Conservation (phyloP, 1,140 invertebrate genomes). For the Bilobella aurantiaca region DNA sequence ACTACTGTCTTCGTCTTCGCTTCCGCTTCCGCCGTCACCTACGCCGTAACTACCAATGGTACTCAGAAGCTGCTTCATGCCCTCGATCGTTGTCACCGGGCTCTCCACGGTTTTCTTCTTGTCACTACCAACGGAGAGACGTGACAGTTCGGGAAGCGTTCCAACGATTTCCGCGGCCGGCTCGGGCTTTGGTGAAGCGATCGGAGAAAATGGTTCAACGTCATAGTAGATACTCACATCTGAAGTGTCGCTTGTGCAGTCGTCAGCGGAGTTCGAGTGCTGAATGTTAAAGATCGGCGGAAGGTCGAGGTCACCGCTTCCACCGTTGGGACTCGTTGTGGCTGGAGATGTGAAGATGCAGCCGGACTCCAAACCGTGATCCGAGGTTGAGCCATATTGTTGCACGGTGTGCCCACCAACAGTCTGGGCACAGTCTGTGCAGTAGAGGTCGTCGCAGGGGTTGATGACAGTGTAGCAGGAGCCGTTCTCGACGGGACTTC, state of each 20-base stretch:
- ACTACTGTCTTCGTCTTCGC: conserved; percentile 30
- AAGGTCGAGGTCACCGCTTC: not conserved
- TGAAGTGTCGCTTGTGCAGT: conserved; percentile 41
- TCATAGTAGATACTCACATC: conserved; percentile 47
- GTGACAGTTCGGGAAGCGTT: too few species aligned
- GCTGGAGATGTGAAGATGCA: conserved; percentile 42
- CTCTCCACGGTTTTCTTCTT: not conserved
- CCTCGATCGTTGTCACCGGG: not conserved
- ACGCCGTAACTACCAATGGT: not conserved
- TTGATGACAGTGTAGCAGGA: conserved; percentile 15
- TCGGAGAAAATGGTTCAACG: conserved; percentile 38
- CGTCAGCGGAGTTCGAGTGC: conserved; percentile 1
- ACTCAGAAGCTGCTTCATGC: not conserved
- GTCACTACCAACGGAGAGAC: too few species aligned
- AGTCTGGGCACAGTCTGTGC: not conserved
- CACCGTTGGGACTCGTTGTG: conserved; percentile 33
- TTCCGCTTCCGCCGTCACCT: conserved; percentile 14
- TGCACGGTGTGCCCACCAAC: conserved; percentile 36
- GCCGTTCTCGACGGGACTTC: conserved; percentile 45
- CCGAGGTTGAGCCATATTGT: conserved; percentile 27
- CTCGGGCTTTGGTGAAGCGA: not conserved
- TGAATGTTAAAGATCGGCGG: not conserved
- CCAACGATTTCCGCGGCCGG: not conserved
- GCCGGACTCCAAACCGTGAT: conserved; percentile 43
- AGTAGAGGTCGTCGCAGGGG: conserved; percentile 19